Evolutionary conservation across 1,140 invertebrate genomes (phyloP).

Genomic region (Telenomus remus): DNA sequence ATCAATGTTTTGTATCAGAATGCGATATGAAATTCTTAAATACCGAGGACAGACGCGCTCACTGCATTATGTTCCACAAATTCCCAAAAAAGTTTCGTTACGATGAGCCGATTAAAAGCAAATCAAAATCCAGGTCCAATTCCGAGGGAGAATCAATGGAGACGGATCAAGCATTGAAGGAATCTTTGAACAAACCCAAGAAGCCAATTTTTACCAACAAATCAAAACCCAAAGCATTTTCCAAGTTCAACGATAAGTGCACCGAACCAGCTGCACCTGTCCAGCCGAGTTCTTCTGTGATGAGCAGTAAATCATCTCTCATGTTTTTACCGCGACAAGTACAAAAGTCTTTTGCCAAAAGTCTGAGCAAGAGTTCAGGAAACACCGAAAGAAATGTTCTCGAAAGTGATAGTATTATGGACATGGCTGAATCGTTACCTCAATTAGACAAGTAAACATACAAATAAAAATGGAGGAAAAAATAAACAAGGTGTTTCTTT

Average conservation of each 20-base stretch:
- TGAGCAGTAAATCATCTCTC: conserved; percentile 49
- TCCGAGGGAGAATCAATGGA: conserved; percentile 38
- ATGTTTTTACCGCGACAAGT: conserved; percentile 69
- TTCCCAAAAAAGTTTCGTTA: conserved; percentile 81
- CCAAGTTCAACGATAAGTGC: conserved; percentile 9
- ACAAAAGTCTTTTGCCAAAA: conserved; percentile 64
- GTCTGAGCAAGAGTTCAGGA: conserved; percentile 57
- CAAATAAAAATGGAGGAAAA: background rate
- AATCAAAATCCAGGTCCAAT: conserved; percentile 36
- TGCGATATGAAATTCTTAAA: conserved; percentile 78
- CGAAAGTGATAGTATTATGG: conserved; percentile 65
- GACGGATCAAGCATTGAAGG: conserved; percentile 20
- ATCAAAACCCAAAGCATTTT: conserved; percentile 65
- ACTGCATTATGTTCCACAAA: conserved; percentile 80
- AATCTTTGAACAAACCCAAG: conserved; percentile 8
- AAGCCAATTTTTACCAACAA: conserved; percentile 47
- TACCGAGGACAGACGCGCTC: conserved; percentile 76
- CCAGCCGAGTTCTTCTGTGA: background rate
- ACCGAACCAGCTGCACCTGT: conserved; percentile 8
- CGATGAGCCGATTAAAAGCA: conserved; percentile 62
- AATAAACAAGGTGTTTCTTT: too few species aligned
- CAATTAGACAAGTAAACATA: conserved; percentile 6
- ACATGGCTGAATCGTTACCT: conserved; percentile 64
- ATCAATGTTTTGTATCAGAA: conserved; percentile 80
- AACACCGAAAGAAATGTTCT: conserved; percentile 59